Base-by-base conservation (phyloP, 2,888 invertebrate genomes). In the Drosophila paranaensis region DNA sequence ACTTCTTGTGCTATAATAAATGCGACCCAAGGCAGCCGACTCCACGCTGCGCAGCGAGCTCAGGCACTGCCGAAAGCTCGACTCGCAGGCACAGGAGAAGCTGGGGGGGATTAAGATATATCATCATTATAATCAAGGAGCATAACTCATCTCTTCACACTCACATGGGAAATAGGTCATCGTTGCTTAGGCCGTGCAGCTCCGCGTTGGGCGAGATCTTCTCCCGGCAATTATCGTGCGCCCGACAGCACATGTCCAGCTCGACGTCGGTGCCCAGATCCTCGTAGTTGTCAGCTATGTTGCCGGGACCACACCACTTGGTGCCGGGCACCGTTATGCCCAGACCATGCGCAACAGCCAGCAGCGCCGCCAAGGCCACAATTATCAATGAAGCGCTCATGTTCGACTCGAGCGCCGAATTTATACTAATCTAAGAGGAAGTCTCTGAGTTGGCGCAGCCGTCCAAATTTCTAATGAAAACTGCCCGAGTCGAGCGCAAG, bases 281-380 rank as follows among this genome's bases (percentile, higher is more conserved):
- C 14, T 96, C 95, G 91, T 96, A 97, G 82, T 95, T 95, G 6
- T 94, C 94, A 0, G 97, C 97, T 0, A 95, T 95, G 91, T 95
- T 96, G 0, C 98, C 98, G 79, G 96, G 96, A 25, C 98, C 98
- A 93, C 98, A 98, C 98, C 98, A 98, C 90, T 97, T 96, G 0
- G 98, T 98, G 8, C 86, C 97, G 96, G 8, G 97, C 45, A 83
- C 74, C 54, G 69, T 70, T n/a, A 87, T 71, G 16, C 81, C 66
- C 10, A 72, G 6, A 8, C 70, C 68, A 27, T 64, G 20, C 2
- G 37, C 63, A 14, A 50, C 50, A 16, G 54, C 16, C 3, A 76
- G 9, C 14, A 77, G 14, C 20, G 57, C 60, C 27, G 39, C n/a
- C 33, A 71, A 61, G 35, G 48, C 80, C 48, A 77, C 11, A 20